Percentiles rank a stretch among this genome's conserved stretches.
Conservation (phyloP, 1,140 invertebrate genomes). For the Zelostemma sp. region DNA sequence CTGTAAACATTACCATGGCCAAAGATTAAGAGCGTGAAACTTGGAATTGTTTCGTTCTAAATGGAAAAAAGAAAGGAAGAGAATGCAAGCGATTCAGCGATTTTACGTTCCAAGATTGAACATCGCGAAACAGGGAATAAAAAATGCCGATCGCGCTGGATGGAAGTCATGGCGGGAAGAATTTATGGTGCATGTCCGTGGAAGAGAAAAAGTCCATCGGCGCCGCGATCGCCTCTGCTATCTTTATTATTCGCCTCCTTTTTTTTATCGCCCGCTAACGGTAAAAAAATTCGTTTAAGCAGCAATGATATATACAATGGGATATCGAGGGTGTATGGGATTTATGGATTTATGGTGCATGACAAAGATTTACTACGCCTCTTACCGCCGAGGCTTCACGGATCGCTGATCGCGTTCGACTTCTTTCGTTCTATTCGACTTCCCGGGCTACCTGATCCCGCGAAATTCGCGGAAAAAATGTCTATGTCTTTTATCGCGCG, state of each 20-base stretch:
- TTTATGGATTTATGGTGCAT: slow-evolving; percentile 37
- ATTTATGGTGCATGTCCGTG: slow-evolving; percentile 25
- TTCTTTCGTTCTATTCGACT: slow-evolving; percentile 29
- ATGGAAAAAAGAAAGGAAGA: background rate
- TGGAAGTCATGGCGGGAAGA: slow-evolving; percentile 22
- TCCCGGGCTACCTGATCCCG: slow-evolving; percentile 29
- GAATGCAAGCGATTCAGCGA: slow-evolving; percentile 25
- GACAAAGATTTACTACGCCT: slow-evolving; percentile 36
- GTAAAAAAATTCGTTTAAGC: slow-evolving; percentile 6
- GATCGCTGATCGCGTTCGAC: slow-evolving; percentile 35
- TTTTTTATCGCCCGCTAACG: background rate
- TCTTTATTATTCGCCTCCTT: slow-evolving; percentile 23
- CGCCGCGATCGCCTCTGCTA: slow-evolving; percentile 22
- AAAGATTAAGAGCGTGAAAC: no score
- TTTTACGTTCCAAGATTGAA: slow-evolving; percentile 27
- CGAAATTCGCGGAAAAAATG: slow-evolving; percentile 11
- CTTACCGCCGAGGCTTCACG: slow-evolving; percentile 29
- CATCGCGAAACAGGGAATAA: slow-evolving; percentile 15
- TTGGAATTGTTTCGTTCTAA: no score
- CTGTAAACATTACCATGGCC: no score
- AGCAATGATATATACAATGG: slow-evolving; percentile 1
- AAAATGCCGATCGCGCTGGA: slow-evolving; percentile 16
- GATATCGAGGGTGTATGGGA: slow-evolving; percentile 27
- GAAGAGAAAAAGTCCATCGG: slow-evolving; percentile 18
- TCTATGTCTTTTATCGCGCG: no score